Base-by-base conservation (phyloP, 2,888 invertebrate species). In the Plemyria rubiginata region DNA sequence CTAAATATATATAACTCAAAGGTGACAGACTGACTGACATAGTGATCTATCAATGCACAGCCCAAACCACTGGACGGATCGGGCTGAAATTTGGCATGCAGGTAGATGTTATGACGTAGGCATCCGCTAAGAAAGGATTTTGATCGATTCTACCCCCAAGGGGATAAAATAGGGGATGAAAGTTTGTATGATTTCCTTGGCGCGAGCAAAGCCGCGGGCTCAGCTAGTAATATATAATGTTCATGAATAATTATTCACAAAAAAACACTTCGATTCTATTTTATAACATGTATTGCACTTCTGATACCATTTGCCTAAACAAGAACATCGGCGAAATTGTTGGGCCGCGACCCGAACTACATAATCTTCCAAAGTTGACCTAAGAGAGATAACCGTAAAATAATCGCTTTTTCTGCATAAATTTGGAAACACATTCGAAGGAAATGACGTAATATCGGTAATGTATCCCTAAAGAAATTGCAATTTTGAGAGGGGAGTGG, bases 401-500 rank as follows among this genome's bases (percentile, higher is more conserved):
- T n/a, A 48, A 29, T 55, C 29, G 22, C 36, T 41, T 48, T 50
- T 54, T 56, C 46, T 60, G 60, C 64, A 60, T 57, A 60, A 57
- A 54, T 54, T 64, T 38, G 55, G 46, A 57, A 54, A 54, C 54
- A 46, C 57, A 68, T 54, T 65, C 62, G 54, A 66, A 60, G 45
- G 55, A 63, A 60, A 55, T 57, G 58, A 57, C 50, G 60, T 70
- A 58, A 65, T 62, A 69, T 65, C 56, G 60, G 60, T 69, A 64
- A 65, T 68, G 60, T 65, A 65, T 66, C 70, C 62, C 65, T 67
- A 62, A 68, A 67, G 72, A 65, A 74, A 77, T 76, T 75, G 74
- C 72, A 72, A 75, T 75, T 77, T 75, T 75, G 68, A 75, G 72
- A n/a, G n/a, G n/a, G 67, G 74, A 76, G 78, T 72, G 72, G 76